Base-by-base conservation (phyloP, 2,113 vertebrate species). In the Dicentrarchus labrax region DNA sequence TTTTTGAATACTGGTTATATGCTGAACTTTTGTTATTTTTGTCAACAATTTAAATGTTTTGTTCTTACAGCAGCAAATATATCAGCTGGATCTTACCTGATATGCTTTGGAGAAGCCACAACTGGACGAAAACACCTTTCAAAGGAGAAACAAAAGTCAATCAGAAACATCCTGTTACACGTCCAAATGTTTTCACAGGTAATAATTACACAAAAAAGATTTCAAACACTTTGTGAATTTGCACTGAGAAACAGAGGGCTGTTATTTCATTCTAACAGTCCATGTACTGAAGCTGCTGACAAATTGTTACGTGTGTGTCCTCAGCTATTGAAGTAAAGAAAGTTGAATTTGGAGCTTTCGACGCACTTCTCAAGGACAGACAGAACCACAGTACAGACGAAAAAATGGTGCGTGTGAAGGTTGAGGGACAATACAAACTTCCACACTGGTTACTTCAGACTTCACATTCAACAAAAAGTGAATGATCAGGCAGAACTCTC, bases 301-400 rank as follows among this genome's bases (percentile, higher is more conserved):
- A 65, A 53, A 62, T 61, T 22, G 43, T 15, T 68, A 9, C 1
- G 2, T 56, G n/a, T 21, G 36, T 21, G 57, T 71, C 56, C 21
- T 71, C 36, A n/a, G 48, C 38, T n/a, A 17, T 2, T 71, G 10
- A 41, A 43, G 47, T 10, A 21, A 61, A 57, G 30, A 64, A 47
- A 22, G 8, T 8, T 5, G 6, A 60, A 71, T 51, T 4, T 1
- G 5, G 56, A 45, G 66, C n/a, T 70, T 71, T 43, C 61, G 41
- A 21, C 50, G 13, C 45, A 19, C 43, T 53, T 79, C 64, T 68
- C 78, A 73, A 73, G 78, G 51, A 39, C 41, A 59, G 61, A 56
- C 50, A 10, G 64, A 38, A 21, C 19, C 17, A 15, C 16, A 39
- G 56, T 12, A 21, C n/a, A 64, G 19, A 41, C 2, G 38, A 2